Percentiles rank a stretch among this genome's conserved stretches.
These are phyloP conservation scores for Megaceryle torquata DNA, from an alignment of 2,113 vertebrate genomes.

Conservation along the genomic window DNA sequence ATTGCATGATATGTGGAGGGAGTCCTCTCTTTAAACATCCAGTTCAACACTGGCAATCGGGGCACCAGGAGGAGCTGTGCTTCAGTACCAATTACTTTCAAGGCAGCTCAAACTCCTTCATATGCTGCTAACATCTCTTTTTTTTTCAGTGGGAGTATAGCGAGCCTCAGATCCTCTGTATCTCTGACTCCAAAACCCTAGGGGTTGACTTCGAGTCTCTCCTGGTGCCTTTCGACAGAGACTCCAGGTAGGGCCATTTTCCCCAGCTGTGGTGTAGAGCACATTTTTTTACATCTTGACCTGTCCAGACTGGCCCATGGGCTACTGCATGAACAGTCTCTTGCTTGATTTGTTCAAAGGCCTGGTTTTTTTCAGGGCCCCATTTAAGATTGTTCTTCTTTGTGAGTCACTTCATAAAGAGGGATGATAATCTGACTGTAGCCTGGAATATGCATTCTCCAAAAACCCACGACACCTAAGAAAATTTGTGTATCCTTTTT, in stretches of 20 bases:
- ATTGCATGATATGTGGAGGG: no score
- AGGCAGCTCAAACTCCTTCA: no score
- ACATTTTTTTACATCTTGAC: background rate
- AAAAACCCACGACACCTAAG: background rate
- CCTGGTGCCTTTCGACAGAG: background rate
- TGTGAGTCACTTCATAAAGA: background rate
- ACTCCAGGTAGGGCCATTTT: background rate
- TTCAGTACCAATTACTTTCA: no score
- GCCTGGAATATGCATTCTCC: background rate
- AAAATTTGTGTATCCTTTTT: background rate
- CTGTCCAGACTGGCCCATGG: background rate
- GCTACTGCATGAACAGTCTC: background rate
- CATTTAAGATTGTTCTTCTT: background rate
- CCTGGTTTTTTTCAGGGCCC: background rate
- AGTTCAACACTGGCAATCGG: no score
- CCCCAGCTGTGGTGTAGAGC: no score
- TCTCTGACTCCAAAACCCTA: no score
- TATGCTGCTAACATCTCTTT: no score
- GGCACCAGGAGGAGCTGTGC: no score
- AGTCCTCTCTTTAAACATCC: no score
- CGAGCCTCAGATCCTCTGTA: no score
- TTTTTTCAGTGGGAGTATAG: no score
- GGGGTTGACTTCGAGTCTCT: background rate
- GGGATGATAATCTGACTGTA: background rate
- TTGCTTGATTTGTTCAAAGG: background rate